Conservation (phyloP, 1,140 invertebrate species). For the Drosophila tristis region DNA sequence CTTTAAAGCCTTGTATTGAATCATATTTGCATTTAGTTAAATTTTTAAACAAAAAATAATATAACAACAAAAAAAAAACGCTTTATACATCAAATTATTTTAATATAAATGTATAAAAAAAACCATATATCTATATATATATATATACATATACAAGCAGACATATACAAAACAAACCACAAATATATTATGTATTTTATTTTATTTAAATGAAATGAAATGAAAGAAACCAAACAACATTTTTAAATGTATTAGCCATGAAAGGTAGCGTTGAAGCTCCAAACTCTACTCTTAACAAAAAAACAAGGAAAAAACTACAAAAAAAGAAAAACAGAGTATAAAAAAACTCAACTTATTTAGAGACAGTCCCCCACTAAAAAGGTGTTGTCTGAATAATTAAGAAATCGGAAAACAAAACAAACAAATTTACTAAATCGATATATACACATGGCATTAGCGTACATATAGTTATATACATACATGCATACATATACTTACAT, state of each 20-base stretch:
- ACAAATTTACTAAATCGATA: slow-evolving; percentile 58
- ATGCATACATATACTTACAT: slow-evolving; percentile 53
- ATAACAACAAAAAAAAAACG: slow-evolving; percentile 12
- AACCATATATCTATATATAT: slow-evolving; percentile 75
- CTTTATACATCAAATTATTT: not conserved
- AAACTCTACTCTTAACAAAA: slow-evolving; percentile 27
- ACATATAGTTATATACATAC: slow-evolving; percentile 19
- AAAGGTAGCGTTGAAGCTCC: slow-evolving; percentile 43
- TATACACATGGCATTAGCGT: slow-evolving; percentile 15
- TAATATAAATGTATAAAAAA: slow-evolving; percentile 20
- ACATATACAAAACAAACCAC: slow-evolving; percentile 62
- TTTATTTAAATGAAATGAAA: slow-evolving; percentile 18
- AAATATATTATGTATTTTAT: slow-evolving; percentile 70
- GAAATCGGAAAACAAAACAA: slow-evolving; percentile 24
- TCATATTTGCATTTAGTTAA: slow-evolving; percentile 77
- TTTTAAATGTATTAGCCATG: slow-evolving; percentile 59
- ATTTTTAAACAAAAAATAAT: slow-evolving; percentile 55
- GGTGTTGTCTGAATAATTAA: slow-evolving; percentile 18
- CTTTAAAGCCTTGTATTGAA: slow-evolving; percentile 43
- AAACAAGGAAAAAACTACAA: not conserved
- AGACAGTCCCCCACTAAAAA: slow-evolving; percentile 26
- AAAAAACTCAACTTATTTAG: slow-evolving; percentile 10
- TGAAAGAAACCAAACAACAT: slow-evolving; percentile 34
- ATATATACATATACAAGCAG: slow-evolving; percentile 72
- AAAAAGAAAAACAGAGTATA: too few species aligned